phyloP scores from a whole-genome alignment of 2,888 invertebrate genomes.

The Morpho helenor region DNA sequence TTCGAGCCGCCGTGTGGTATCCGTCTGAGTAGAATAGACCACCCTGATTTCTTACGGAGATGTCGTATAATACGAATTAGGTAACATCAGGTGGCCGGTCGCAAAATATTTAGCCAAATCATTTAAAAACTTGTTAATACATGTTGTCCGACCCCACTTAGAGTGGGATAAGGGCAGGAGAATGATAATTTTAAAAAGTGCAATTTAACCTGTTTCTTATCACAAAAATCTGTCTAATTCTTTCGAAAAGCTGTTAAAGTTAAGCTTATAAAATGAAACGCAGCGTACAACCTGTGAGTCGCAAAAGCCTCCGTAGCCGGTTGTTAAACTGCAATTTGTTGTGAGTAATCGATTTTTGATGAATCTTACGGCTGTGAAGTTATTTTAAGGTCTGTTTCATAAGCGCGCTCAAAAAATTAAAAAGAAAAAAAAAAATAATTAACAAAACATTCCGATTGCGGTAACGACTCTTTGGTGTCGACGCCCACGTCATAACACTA shows the following conservation, averaged over 20 bases:
- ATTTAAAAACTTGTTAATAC: no score
- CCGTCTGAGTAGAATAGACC: no score
- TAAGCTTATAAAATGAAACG: slow-evolving; percentile 20
- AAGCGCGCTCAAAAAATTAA: neutral
- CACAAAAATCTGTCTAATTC: neutral
- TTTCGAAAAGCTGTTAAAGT: slow-evolving; percentile 15
- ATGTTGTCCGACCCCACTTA: no score
- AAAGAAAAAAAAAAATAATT: neutral
- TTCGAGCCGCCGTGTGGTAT: no score
- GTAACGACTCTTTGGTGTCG: slow-evolving; percentile 39
- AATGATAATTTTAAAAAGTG: neutral
- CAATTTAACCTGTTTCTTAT: neutral
- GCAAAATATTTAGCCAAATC: no score
- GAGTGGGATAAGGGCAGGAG: no score
- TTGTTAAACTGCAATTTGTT: slow-evolving; percentile 64
- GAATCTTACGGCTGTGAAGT: slow-evolving; percentile 38
- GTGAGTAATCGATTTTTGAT: slow-evolving; percentile 72
- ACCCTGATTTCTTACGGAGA: no score
- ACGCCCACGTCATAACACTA: no score
- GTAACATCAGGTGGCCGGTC: no score
- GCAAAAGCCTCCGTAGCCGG: slow-evolving; percentile 31
- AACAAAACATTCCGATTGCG: slow-evolving; percentile 30
- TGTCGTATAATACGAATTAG: no score
- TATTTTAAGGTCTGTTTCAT: slow-evolving; percentile 30
- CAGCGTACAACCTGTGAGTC: slow-evolving; percentile 5